Evolutionary conservation across 2,113 vertebrate species (phyloP).

Genomic region (Pachyramphus minor): DNA sequence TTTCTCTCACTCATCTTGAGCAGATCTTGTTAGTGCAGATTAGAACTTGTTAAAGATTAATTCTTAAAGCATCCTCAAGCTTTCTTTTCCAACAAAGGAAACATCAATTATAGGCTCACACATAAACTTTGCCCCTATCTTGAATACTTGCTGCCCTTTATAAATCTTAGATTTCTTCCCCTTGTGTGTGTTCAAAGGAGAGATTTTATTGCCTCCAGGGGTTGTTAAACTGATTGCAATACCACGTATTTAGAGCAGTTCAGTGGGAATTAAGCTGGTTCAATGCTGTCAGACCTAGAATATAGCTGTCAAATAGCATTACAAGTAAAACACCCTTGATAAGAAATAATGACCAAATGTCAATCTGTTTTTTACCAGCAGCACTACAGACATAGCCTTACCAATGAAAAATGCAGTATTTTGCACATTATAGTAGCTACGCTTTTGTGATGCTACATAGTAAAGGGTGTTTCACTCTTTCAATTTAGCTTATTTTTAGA

Average conservation of each 20-base stretch:
- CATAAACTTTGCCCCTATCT: conserved; percentile 91
- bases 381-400: conserved; percentile 47
- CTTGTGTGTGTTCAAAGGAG: conserved; percentile 93
- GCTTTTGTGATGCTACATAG: conserved; percentile 43
- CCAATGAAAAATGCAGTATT: conserved; percentile 73
- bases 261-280: conserved; percentile 92
- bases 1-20: conserved; percentile 85
- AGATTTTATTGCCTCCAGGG: conserved; percentile 90
- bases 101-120: conserved; percentile 92
- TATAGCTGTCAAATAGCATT: conserved; percentile 95
- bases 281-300: conserved; percentile 88
- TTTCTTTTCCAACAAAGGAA: conserved; percentile 88
- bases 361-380: conserved; percentile 76
- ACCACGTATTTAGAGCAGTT: conserved; percentile 94
- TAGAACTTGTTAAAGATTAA: conserved; percentile 97
- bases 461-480: conserved; percentile 34
- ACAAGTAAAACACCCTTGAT: conserved; percentile 85
- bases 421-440: conserved; percentile 63
- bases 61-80: conserved; percentile 88
- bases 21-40: conserved; percentile 86
- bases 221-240: conserved; percentile 98
- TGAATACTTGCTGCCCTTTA: conserved; percentile 90
- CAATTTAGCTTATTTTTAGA: background rate
- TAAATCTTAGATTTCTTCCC: conserved; percentile 90
- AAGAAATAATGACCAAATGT: conserved; percentile 91